Base-by-base conservation (phyloP, 1,140 invertebrate genomes). In the Cydia splendana region DNA sequence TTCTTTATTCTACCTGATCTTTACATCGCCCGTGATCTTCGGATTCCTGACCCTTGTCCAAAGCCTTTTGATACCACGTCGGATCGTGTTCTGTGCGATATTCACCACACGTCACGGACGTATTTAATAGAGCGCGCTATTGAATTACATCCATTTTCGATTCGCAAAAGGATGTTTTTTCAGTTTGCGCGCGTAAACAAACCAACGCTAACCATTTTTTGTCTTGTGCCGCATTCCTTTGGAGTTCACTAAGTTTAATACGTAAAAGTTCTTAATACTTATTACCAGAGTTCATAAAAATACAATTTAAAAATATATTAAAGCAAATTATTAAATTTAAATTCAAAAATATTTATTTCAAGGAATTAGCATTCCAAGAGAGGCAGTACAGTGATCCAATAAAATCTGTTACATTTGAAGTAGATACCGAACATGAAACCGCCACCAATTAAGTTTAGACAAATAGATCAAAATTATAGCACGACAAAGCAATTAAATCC, bases 1-100 rank as follows among this genome's bases (percentile, higher is more conserved):
- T 90, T 85, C 87, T 86, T 84, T 80, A 83, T 85, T 88, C 82
- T 93, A 93, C 91, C 90, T 93, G 90, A 84, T 81, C 82, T 78
- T 89, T 86, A 85, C 84, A 86, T 84, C 81, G 78, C 76, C 78
- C 80, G 84, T 88, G 67, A 71, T 82, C 82, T 84, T 86, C 88
- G 82, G 81, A 85, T 86, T 79, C 78, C 77, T 80, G 91, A 93
- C 90, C 91, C 92, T 93, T 93, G 91, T 93, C 91, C 91, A 90
- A 93, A 79, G 74, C 80, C 90, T 84, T 93, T 93, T 92, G 91
- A 91, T 91, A 88, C 87, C 82, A 77, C 80, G 65, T 74, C 65
- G 76, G 53, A 74, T 82, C 76, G 82, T 85, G 80, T 80, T 81
- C 80, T 77, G 86, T 88, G 86, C 84, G 79, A 79, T 80, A 81